Percentiles rank a stretch among this genome's conserved stretches.
Evolutionary conservation across 2,113 vertebrate genomes (phyloP).

Genomic region (Lonchura striata): DNA sequence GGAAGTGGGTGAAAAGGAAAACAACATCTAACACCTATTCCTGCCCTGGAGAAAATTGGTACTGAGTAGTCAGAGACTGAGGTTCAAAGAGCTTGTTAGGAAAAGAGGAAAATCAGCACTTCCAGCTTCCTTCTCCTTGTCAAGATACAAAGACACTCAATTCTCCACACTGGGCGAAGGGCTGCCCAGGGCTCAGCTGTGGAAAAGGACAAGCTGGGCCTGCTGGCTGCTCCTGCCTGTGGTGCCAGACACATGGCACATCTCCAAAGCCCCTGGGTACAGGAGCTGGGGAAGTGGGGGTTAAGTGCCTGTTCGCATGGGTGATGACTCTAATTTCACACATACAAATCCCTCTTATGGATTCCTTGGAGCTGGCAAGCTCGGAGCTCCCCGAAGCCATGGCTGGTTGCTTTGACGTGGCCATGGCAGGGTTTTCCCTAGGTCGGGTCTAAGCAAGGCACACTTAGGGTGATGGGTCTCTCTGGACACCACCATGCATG

Average conservation of each 20-base stretch:
- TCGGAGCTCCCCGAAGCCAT: rapidly evolving
- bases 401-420: rapidly evolving
- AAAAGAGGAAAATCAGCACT: not conserved
- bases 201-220: not conserved
- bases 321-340: not conserved
- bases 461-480: rapidly evolving
- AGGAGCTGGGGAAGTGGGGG: not conserved
- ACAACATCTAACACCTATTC: not conserved
- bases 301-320: rapidly evolving
- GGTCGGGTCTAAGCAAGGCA: not conserved
- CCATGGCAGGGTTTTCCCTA: not conserved
- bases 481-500: rapidly evolving
- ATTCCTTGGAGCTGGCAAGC: not conserved
- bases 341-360: rapidly evolving
- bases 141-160: not conserved
- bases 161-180: rapidly evolving
- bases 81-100: not conserved
- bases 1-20: not conserved
- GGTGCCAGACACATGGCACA: rapidly evolving
- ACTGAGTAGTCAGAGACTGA: not conserved
- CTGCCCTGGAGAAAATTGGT: not conserved
- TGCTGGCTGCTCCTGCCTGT: not conserved
- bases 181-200: not conserved
- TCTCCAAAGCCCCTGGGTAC: not conserved
- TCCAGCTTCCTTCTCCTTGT: not conserved